These are phyloP conservation scores for Cartodere bifasciata DNA, from an alignment of 2,888 invertebrate genomes.

Conservation along the genomic window DNA sequence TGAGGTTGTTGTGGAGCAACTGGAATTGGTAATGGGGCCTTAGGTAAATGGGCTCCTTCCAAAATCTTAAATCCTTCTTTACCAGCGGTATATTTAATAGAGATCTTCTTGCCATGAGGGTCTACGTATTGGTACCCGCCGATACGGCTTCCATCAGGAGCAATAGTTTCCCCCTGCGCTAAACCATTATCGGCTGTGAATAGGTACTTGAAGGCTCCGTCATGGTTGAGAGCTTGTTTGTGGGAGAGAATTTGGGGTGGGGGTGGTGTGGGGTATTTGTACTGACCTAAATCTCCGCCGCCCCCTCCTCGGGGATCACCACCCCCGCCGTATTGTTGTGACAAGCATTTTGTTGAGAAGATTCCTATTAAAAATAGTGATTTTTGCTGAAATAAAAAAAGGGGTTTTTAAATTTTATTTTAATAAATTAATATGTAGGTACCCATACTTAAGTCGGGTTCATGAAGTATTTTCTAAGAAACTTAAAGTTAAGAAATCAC, in stretches of 20 bases:
- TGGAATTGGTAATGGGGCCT: constrained; percentile 25
- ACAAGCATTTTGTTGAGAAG: constrained; percentile 13
- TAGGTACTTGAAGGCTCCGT: constrained; percentile 54
- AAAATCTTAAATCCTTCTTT: constrained; percentile 39
- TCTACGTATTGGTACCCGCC: constrained; percentile 39
- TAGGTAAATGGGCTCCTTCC: constrained; percentile 37
- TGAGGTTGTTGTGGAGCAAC: constrained; percentile 14
- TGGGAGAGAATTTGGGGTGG: constrained; percentile 45
- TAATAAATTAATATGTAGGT: no score
- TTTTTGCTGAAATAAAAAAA: no score
- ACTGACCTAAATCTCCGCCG: constrained; percentile 12
- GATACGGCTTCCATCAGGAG: constrained; percentile 52
- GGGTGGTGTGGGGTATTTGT: constrained; percentile 25
- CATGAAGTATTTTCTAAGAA: no score
- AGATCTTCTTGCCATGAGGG: constrained; percentile 50
- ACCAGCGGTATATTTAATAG: constrained; percentile 41
- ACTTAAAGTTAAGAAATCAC: no score
- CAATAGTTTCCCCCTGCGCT: constrained; percentile 53
- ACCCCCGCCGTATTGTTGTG: constrained; percentile 16
- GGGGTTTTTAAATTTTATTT: no score
- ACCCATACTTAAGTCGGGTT: no score
- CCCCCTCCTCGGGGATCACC: constrained; percentile 11
- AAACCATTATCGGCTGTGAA: constrained; percentile 58
- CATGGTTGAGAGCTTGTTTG: constrained; percentile 49
- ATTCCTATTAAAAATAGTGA: no score